phyloP scores from a whole-genome alignment of 2,113 vertebrate genomes.

The Shinisaurus crocodilurus region DNA sequence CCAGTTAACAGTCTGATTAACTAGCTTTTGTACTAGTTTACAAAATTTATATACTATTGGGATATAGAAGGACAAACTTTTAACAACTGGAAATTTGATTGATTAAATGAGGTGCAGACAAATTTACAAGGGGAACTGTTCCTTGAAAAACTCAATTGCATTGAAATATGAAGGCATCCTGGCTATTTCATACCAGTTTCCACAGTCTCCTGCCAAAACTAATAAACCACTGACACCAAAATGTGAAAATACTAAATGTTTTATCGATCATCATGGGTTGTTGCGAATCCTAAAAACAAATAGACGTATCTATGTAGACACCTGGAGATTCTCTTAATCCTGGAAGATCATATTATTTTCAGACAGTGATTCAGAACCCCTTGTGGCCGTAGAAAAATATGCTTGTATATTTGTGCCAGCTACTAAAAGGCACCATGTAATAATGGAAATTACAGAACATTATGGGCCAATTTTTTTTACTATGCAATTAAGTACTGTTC shows the following conservation, averaged over 20 bases:
- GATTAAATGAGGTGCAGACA: slow-evolving; percentile 70
- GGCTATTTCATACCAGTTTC: slow-evolving; percentile 63
- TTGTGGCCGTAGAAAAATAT: slow-evolving; percentile 26
- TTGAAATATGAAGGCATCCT: slow-evolving; percentile 58
- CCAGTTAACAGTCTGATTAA: slow-evolving; percentile 56
- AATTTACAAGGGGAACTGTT: slow-evolving; percentile 69
- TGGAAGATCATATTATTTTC: slow-evolving; percentile 26
- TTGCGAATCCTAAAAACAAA: slow-evolving; percentile 61
- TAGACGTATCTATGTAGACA: background rate
- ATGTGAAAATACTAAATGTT: slow-evolving; percentile 53
- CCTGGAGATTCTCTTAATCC: slow-evolving; percentile 36
- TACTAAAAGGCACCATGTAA: slow-evolving; percentile 12
- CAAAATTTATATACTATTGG: slow-evolving; percentile 53
- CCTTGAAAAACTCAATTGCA: slow-evolving; percentile 63
- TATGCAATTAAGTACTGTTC: slow-evolving; percentile 26
- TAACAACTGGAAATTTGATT: slow-evolving; percentile 72
- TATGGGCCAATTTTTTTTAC: slow-evolving; percentile 34
- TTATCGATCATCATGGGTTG: slow-evolving; percentile 53
- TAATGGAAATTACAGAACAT: slow-evolving; percentile 42
- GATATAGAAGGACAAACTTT: slow-evolving; percentile 58
- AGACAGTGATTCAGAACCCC: slow-evolving; percentile 29
- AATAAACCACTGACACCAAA: slow-evolving; percentile 44
- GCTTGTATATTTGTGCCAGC: slow-evolving; percentile 37
- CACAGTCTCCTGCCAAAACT: slow-evolving; percentile 64
- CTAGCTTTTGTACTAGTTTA: slow-evolving; percentile 61